These are phyloP conservation scores for Syngnathus scovelli DNA, from an alignment of 2,113 vertebrate genomes.

Conservation along the genomic window DNA sequence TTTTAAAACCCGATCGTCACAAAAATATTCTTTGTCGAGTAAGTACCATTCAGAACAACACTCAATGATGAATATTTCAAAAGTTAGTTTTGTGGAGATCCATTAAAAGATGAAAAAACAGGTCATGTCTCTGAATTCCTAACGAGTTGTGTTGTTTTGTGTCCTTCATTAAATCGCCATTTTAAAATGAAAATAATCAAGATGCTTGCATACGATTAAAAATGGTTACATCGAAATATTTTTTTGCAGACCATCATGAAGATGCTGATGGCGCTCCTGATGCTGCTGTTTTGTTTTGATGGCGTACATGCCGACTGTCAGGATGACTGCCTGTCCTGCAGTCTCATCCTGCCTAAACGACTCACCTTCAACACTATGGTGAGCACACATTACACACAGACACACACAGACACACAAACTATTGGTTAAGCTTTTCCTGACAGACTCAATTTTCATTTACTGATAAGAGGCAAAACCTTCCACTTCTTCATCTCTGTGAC, in stretches of 20 bases:
- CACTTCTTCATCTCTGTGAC: constrained; percentile 29
- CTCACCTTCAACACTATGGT: constrained; percentile 79
- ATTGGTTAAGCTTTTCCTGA: neutral
- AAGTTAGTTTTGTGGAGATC: too few relatives aligned
- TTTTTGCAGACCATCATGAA: constrained; percentile 74
- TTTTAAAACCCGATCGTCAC: neutral
- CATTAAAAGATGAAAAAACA: too few relatives aligned
- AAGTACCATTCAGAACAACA: neutral
- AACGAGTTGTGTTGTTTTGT: neutral
- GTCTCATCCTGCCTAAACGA: constrained; percentile 68
- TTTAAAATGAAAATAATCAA: neutral
- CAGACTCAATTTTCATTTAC: constrained; percentile 14
- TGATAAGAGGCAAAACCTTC: constrained; percentile 12
- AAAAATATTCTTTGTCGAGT: neutral
- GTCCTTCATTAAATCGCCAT: neutral
- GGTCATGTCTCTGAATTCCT: neutral
- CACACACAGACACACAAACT: constrained; percentile 8
- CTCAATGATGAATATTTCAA: neutral
- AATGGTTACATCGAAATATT: constrained; percentile 14
- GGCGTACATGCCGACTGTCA: constrained; percentile 77
- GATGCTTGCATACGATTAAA: neutral
- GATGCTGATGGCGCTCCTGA: constrained; percentile 77
- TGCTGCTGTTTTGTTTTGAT: constrained; percentile 81
- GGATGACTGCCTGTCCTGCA: constrained; percentile 81
- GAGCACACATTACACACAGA: constrained; percentile 36